Evolutionary conservation across 92 coral and sea anemone genomes (phyloP).

Genomic region (Phymanthus crucifer): DNA sequence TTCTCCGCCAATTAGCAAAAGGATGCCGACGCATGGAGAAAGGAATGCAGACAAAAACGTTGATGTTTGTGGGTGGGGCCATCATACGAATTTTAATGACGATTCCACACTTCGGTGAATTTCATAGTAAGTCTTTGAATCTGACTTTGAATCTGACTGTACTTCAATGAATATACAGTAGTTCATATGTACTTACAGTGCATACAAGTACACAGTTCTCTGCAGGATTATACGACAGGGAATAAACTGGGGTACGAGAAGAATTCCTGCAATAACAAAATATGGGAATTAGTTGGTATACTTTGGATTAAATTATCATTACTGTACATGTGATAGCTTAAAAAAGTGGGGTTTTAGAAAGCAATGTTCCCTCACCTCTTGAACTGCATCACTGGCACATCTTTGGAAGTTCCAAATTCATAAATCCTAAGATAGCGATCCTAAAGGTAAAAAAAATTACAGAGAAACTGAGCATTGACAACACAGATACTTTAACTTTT

Average conservation of each 20-base stretch:
- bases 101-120: too few species aligned
- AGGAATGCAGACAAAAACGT: too few species aligned
- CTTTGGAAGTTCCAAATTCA: slow-evolving; percentile 98
- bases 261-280: slow-evolving; percentile 60
- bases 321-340: neutral
- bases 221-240: slow-evolving; percentile 95
- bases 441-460: slow-evolving; percentile 12
- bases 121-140: too few species aligned
- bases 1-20: too few species aligned
- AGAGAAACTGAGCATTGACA: neutral
- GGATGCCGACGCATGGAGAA: too few species aligned
- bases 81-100: too few species aligned
- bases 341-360: neutral
- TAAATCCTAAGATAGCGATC: slow-evolving; percentile 94
- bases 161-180: too few species aligned
- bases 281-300: neutral
- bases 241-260: slow-evolving; percentile 86
- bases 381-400: slow-evolving; percentile 95
- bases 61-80: too few species aligned
- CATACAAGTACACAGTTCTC: slow-evolving; percentile 93
- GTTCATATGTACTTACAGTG: slow-evolving; percentile 69
- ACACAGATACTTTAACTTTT: too few species aligned
- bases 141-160: too few species aligned
- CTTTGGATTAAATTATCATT: neutral
- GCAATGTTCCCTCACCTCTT: slow-evolving; percentile 49